These are phyloP conservation scores for Pocota personata DNA, from an alignment of 2,888 invertebrate genomes.

Conservation along the genomic window DNA sequence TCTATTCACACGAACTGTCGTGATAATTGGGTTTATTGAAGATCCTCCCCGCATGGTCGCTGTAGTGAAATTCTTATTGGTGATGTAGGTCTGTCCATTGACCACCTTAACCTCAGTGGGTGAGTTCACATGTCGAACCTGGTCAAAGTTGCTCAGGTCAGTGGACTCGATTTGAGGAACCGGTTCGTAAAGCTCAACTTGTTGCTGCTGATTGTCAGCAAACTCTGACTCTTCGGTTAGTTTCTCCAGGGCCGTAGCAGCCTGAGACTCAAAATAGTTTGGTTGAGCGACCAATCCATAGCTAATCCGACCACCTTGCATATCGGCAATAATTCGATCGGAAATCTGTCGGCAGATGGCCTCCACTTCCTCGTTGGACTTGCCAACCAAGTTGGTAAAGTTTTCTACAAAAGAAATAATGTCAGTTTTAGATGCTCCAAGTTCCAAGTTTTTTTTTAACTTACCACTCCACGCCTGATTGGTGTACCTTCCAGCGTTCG, in stretches of 20 bases:
- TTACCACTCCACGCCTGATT: constrained; percentile 78
- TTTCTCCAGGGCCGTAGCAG: constrained; percentile 78
- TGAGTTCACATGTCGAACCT: constrained; percentile 79
- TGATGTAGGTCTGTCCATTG: constrained; percentile 80
- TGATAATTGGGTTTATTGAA: constrained; percentile 71
- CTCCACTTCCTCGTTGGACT: constrained; percentile 78
- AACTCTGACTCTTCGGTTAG: constrained; percentile 67
- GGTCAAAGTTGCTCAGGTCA: constrained; percentile 79
- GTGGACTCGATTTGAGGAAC: constrained; percentile 76
- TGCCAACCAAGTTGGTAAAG: constrained; percentile 79
- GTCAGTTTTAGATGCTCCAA: background rate
- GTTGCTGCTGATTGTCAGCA: constrained; percentile 73
- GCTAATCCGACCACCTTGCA: constrained; percentile 78
- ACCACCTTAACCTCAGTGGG: constrained; percentile 81
- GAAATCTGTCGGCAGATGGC: constrained; percentile 75
- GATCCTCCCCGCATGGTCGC: constrained; percentile 75
- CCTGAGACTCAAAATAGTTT: constrained; percentile 80
- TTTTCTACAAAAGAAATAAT: constrained; percentile 74
- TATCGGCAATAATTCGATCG: constrained; percentile 79
- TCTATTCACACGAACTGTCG: constrained; percentile 75
- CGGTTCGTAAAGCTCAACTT: constrained; percentile 75
- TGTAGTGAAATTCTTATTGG: constrained; percentile 80
- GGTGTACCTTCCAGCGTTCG: constrained; percentile 31
- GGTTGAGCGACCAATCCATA: constrained; percentile 79
- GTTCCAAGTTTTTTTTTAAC: constrained; percentile 14